These are phyloP conservation scores for Drosophila percnosoma DNA, from an alignment of 2,888 invertebrate genomes.

Conservation along the genomic window DNA sequence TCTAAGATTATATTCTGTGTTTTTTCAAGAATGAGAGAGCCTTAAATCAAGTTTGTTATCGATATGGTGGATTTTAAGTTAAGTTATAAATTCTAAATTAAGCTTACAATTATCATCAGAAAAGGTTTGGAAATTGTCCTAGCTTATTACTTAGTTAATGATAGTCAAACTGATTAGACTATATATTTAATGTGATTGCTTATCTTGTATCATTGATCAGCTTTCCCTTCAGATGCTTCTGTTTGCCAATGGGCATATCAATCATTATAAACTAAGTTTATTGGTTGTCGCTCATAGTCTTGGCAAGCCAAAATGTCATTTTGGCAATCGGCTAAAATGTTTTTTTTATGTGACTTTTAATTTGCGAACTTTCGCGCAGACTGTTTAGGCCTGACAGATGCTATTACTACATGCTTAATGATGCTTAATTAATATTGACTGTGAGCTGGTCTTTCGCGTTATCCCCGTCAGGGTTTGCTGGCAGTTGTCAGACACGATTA, in stretches of 20 bases:
- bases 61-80: no score
- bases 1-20: background rate
- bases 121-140: background rate
- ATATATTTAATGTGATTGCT: background rate
- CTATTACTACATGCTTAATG: background rate
- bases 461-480: background rate
- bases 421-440: background rate
- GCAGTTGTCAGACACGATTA: constrained; percentile 1
- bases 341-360: constrained; percentile 11
- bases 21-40: background rate
- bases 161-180: background rate
- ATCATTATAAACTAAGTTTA: constrained; percentile 44
- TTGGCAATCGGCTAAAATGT: constrained; percentile 16
- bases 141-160: background rate
- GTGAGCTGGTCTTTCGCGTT: no score
- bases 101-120: no score
- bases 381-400: background rate
- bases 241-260: background rate
- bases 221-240: background rate
- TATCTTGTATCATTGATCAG: background rate
- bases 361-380: background rate
- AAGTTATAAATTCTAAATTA: no score
- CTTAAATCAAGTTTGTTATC: background rate
- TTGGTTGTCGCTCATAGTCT: constrained; percentile 23
- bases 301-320: constrained; percentile 6